Evolutionary conservation across 1,140 invertebrate species (phyloP), one percentile per base, ranked within the genome.

Genomic region (Ooceraea biroi): DNA sequence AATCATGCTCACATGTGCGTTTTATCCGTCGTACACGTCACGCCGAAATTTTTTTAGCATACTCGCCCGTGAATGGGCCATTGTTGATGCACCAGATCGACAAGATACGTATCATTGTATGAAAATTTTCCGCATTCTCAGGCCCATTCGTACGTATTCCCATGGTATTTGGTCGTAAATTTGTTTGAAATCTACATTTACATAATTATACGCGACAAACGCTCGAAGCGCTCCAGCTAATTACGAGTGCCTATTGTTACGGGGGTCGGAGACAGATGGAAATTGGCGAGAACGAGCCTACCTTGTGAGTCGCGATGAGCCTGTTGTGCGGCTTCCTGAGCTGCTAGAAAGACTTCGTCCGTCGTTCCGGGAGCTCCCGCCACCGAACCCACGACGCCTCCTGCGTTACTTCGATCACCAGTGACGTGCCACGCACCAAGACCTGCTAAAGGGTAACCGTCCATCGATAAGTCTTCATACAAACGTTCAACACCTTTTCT

Each of bases 241-340:
- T 89, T 78, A 83, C 57, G 78, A 91, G 90, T 93, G 93, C 91
- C 90, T 86, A 92, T 94, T 94, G 93, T 92, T 92, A 85, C 91
- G 91, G 93, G 89, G 90, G 76, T 83, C 88, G 85, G 89, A 85
- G 90, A 83, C 89, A 68, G 84, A 88, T 93, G 85, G 76, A 86
- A 92, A 94, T 89, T 93, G 93, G 91, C 90, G 80, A 92, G 89
- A 90, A 91, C 92, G 92, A 93, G 93, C 96, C 96, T 96, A 97
- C 96, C 96, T 97, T 97, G 96, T 92, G 96, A 96, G 95, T 97
- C 96, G 94, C 96, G 95, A 94, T 96, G 96, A 94, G 96, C 96
- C 93, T 95, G 95, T 82, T 95, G 95, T 83, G 95, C 95, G 89
- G 96, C 96, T 93, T 97, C 96, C 95, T 96, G 96, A 91, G 96